Evolutionary conservation across 2,113 vertebrate genomes (phyloP).

Genomic region (Turdus rufiventris): DNA sequence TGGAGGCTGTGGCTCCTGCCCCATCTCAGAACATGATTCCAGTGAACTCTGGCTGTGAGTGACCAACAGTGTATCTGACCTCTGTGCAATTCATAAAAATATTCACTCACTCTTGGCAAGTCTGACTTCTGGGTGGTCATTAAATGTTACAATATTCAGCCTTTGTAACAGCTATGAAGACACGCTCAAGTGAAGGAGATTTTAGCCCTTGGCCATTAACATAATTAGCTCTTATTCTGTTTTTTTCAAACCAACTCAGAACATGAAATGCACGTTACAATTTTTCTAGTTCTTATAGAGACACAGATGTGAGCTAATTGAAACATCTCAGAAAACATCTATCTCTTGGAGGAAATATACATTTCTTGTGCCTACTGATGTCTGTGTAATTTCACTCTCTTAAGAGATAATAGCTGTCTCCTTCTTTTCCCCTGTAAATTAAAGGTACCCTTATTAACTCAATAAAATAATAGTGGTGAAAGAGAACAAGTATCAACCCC

Average conservation of each 20-base stretch:
- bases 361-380: not conserved
- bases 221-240: constrained; percentile 4
- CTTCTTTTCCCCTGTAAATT: not conserved
- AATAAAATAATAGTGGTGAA: not conserved
- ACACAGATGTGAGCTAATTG: not conserved
- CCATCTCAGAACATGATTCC: fast-evolving
- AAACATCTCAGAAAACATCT: not conserved
- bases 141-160: not conserved
- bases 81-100: not conserved
- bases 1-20: fast-evolving
- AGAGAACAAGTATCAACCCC: not conserved
- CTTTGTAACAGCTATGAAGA: not conserved
- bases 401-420: not conserved
- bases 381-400: not conserved
- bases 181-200: not conserved
- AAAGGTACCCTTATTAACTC: not conserved
- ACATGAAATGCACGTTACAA: not conserved
- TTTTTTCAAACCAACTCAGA: not conserved
- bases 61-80: not conserved
- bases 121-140: not conserved
- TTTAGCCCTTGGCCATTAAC: not conserved
- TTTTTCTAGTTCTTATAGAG: not conserved
- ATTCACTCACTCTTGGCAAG: not conserved
- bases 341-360: not conserved
- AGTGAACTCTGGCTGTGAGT: not conserved